Evolutionary conservation across 2,113 vertebrate species (phyloP).

Genomic region (Phainopepla nitens): DNA sequence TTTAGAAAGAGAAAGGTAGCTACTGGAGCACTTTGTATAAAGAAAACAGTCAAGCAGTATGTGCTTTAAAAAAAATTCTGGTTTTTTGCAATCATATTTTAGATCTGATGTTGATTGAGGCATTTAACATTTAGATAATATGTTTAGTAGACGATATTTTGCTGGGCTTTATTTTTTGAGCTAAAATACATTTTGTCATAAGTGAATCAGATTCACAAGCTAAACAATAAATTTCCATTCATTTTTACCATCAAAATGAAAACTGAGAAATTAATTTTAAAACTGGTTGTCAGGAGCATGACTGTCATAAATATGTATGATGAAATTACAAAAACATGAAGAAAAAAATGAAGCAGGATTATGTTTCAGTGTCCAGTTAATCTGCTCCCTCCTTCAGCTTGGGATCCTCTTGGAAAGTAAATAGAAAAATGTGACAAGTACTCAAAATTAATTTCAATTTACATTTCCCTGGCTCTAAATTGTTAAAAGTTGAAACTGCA

Average conservation of each 20-base stretch:
- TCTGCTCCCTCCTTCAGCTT: not conserved
- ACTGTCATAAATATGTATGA: not conserved
- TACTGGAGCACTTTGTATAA: not conserved
- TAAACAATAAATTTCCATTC: not conserved
- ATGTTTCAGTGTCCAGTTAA: not conserved
- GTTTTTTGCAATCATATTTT: not conserved
- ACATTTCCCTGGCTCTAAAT: not conserved
- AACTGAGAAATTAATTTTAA: not conserved
- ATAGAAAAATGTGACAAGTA: not conserved
- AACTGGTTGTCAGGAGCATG: not conserved
- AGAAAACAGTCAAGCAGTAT: conserved; percentile 49
- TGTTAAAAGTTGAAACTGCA: not conserved
- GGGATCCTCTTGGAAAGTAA: not conserved
- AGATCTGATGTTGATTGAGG: not conserved
- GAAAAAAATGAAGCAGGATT: not conserved
- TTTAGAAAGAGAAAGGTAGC: conserved; percentile 43
- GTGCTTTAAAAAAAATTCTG: not conserved
- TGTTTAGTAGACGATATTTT: not conserved
- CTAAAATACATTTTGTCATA: not conserved
- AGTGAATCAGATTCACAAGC: not conserved
- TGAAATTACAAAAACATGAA: not conserved
- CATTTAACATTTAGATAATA: not conserved
- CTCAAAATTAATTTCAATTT: not conserved
- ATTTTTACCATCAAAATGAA: not conserved
- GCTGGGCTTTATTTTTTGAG: not conserved